Conservation (phyloP, 92 coral and sea anemone species). For the Epizoanthus stellaris region DNA sequence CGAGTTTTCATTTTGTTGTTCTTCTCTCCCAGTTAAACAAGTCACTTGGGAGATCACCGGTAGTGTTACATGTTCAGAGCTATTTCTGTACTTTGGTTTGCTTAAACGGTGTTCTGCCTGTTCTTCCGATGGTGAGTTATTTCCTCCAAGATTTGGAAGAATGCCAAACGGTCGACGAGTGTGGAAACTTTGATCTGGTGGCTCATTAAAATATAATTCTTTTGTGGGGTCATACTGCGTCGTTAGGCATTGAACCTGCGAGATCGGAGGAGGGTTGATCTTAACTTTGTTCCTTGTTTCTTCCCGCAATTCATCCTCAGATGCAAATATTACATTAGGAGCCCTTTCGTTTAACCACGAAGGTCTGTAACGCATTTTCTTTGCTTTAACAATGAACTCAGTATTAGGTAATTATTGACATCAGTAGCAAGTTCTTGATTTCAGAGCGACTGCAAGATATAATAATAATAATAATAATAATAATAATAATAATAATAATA, state of each 20-base stretch:
- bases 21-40: conserved; percentile 21
- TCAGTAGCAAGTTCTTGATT: no score
- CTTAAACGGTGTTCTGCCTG: not conserved
- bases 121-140: conserved; percentile 6
- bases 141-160: conserved; percentile 34
- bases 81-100: not conserved
- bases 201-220: not conserved
- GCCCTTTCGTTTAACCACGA: conserved; percentile 39
- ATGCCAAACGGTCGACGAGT: conserved; percentile 33
- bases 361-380: conserved; percentile 37
- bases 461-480: no score
- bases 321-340: conserved; percentile 5
- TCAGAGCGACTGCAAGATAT: no score
- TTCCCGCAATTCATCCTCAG: conserved; percentile 24
- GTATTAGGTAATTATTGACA: no score
- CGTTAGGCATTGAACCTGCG: conserved; percentile 23
- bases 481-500: no score
- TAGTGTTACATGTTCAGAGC: not conserved
- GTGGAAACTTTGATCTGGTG: not conserved
- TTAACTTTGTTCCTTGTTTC: not conserved
- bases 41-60: conserved; percentile 28
- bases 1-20: not conserved
- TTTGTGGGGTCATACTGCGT: not conserved
- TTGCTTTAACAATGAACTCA: no score
- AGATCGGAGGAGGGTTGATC: conserved; percentile 6